Conservation (phyloP, 2,888 invertebrate species). For the Spisula subtruncata region DNA sequence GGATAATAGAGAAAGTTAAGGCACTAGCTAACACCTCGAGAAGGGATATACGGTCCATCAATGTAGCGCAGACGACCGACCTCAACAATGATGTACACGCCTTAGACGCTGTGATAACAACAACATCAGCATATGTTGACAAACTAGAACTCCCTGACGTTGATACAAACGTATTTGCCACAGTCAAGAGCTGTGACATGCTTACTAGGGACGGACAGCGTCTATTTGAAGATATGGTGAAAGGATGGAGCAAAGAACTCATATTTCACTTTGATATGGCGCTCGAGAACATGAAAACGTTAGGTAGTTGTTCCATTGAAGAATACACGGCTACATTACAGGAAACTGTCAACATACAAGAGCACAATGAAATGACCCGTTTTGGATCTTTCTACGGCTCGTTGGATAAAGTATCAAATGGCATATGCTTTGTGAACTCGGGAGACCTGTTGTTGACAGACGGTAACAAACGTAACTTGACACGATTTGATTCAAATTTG, state of each 20-base stretch:
- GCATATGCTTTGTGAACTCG: not conserved
- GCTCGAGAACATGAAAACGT: too few species aligned
- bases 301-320: too few species aligned
- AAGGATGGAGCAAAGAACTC: not conserved
- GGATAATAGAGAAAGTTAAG: constrained; percentile 18
- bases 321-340: too few species aligned
- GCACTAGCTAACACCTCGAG: constrained; percentile 6
- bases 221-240: not conserved
- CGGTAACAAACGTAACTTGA: not conserved
- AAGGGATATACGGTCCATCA: too few species aligned
- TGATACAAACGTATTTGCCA: not conserved
- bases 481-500: not conserved
- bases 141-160: constrained; percentile 13
- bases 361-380: not conserved
- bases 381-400: too few species aligned
- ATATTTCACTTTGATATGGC: too few species aligned
- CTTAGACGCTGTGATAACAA: constrained; percentile 14
- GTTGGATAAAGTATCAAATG: not conserved
- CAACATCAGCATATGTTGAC: not conserved
- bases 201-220: constrained; percentile 18
- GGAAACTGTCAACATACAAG: too few species aligned
- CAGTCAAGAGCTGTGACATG: constrained; percentile 19
- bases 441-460: constrained; percentile 16
- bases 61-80: too few species aligned
- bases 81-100: not conserved